Evolutionary conservation across 2,797 vertebrate genomes (phyloP), one percentile per base, ranked within the genome.

Genomic region (Holocentrus rufus): DNA sequence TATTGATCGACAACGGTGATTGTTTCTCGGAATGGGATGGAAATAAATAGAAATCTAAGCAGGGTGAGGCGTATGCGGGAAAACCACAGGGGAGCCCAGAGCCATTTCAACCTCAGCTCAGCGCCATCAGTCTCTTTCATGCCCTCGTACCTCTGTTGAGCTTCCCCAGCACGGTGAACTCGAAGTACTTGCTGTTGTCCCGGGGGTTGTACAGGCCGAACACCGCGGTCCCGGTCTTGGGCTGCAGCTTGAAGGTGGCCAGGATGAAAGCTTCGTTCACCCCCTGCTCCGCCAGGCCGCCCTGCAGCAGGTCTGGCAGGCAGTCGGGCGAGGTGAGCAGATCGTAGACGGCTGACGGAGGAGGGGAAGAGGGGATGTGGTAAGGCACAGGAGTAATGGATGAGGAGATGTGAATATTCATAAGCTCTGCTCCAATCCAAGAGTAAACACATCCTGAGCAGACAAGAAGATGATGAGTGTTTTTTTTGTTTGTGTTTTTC

Each of bases 151-250:
- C 97, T 97, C 95, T 96, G 87, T 97, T 98, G 87, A 98, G 92
- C 75, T 96, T 95, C 67, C 97, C 97, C 94, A 98, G 94, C 63
- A 99, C 95, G 0, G 94, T 95, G 87, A 99, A 97, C 89, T 99
- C 98, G 88, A 99, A 97, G 91, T 98, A 96, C 79, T 97, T 98
- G 92, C 92, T 97, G 92, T 95, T 96, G 92, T 98, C 96, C 70
- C 88, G 82, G 4, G 95, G 93, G 14, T 97, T 96, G 90, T 97
- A 96, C 50, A 99, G 92, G 67, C 95, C 93, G 49, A 99, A 98
- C 69, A 95, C 76, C 0, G 90, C 86, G 84, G 91, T 92, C 65
- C 93, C 94, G 5, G 91, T 92, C 83, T 88, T 93, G 66, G 94
- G 93, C 82, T 97, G 97, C 73, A 99, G 85, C 88, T 94, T 96